phyloP scores from a whole-genome alignment of 2,797 vertebrate genomes.

The Bovichtus diacanthus region DNA sequence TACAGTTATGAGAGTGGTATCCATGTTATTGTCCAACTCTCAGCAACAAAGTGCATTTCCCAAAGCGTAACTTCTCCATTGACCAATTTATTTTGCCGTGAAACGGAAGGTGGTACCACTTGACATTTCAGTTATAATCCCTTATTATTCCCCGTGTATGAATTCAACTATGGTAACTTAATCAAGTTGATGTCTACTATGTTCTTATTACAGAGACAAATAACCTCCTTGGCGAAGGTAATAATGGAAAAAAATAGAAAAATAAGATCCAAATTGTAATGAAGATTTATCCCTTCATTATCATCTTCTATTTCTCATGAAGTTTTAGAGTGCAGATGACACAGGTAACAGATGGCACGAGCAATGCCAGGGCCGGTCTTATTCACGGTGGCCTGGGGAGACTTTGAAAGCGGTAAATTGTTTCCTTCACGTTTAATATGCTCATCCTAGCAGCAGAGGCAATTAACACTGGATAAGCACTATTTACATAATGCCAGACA shows the following conservation, averaged over 20 bases:
- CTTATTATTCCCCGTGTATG: not conserved
- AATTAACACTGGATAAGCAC: constrained; percentile 79
- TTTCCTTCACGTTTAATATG: constrained; percentile 68
- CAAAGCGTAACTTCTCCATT: not conserved
- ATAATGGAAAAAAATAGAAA: not conserved
- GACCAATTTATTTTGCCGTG: not conserved
- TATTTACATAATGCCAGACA: constrained; percentile 81
- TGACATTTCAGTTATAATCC: not conserved
- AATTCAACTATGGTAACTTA: not conserved
- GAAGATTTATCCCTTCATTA: constrained; percentile 7
- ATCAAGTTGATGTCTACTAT: not conserved
- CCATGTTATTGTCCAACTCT: not conserved
- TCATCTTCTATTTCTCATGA: constrained; percentile 8
- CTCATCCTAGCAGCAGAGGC: constrained; percentile 69
- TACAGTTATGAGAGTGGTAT: not conserved
- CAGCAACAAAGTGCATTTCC: not conserved
- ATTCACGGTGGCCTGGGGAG: constrained; percentile 43
- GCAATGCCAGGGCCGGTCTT: constrained; percentile 21
- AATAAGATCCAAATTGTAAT: constrained; percentile 10
- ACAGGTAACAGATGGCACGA: constrained; percentile 49
- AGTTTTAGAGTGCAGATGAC: constrained; percentile 17
- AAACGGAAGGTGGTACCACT: not conserved
- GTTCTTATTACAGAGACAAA: constrained; percentile 6
- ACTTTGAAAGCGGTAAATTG: constrained; percentile 60
- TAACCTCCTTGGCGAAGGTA: too few species aligned